phyloP scores from a whole-genome alignment of 2,797 vertebrate genomes.

The Sternarchorhynchus goeldii region DNA sequence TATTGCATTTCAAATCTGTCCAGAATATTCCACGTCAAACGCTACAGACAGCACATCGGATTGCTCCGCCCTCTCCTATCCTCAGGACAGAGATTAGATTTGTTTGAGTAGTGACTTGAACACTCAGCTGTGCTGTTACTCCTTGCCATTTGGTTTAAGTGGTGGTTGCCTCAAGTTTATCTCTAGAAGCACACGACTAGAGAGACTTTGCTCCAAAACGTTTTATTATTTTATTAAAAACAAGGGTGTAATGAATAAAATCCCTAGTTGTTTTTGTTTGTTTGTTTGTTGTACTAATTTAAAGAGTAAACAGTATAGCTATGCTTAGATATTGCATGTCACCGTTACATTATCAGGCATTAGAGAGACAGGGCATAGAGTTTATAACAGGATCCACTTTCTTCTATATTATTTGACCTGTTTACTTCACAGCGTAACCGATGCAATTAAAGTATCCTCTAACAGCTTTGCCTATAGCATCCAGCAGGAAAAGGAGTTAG shows the following conservation, averaged over 20 bases:
- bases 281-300: not conserved
- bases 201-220: not conserved
- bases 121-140: constrained; percentile 21
- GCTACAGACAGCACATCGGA: too few species aligned
- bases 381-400: not conserved
- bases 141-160: constrained; percentile 30
- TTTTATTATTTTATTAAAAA: too few species aligned
- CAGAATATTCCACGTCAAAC: too few species aligned
- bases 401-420: not conserved
- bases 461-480: not conserved
- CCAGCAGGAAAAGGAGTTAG: not conserved
- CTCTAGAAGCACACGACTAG: constrained; percentile 6
- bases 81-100: constrained; percentile 1
- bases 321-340: not conserved
- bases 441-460: not conserved
- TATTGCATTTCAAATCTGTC: not conserved
- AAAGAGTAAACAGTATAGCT: not conserved
- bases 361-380: too few species aligned
- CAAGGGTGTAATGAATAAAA: too few species aligned
- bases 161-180: constrained; percentile 2
- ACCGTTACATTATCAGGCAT: too few species aligned
- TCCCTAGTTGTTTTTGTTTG: too few species aligned
- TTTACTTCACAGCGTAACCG: not conserved
- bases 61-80: too few species aligned
- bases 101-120: constrained; percentile 50